These are phyloP conservation scores for Tetranychus piercei DNA, from an alignment of 2,888 invertebrate genomes.

Conservation along the genomic window DNA sequence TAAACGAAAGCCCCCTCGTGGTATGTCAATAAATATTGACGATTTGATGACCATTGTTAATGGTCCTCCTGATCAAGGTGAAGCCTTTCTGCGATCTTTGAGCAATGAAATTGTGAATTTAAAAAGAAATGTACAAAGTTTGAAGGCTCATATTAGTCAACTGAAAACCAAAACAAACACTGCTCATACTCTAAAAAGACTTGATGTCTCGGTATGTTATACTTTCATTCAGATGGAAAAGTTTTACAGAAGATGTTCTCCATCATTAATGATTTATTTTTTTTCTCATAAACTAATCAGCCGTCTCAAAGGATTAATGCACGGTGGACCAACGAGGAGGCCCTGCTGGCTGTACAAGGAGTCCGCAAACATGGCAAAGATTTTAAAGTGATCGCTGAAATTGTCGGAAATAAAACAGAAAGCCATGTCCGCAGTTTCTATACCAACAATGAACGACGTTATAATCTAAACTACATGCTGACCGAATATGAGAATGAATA, in stretches of 20 bases:
- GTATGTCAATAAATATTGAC: slow-evolving; percentile 94
- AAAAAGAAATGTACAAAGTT: slow-evolving; percentile 89
- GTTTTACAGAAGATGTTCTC: not conserved
- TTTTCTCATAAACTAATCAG: not conserved
- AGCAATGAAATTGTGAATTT: slow-evolving; percentile 82
- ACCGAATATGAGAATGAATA: slow-evolving; percentile 26
- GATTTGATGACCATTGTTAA: slow-evolving; percentile 80
- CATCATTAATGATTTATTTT: not conserved
- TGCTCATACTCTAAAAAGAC: not conserved
- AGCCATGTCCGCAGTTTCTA: slow-evolving; percentile 78
- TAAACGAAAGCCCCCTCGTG: slow-evolving; percentile 71
- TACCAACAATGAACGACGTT: slow-evolving; percentile 57
- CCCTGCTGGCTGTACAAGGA: slow-evolving; percentile 71
- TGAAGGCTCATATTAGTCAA: slow-evolving; percentile 74
- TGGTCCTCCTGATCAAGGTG: slow-evolving; percentile 51
- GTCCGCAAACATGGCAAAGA: slow-evolving; percentile 50
- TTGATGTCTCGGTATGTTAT: not conserved
- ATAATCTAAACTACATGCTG: slow-evolving; percentile 25
- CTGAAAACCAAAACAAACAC: slow-evolving; percentile 50
- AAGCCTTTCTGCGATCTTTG: slow-evolving; percentile 69
- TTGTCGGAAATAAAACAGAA: slow-evolving; percentile 84
- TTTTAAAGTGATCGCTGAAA: slow-evolving; percentile 80
- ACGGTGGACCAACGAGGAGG: slow-evolving; percentile 80
- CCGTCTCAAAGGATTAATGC: slow-evolving; percentile 43
- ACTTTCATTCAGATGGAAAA: not conserved